Base-by-base conservation (phyloP, 37 sponge, comb jelly and placozoan genomes). In the Diacarnus erythraeanus region DNA sequence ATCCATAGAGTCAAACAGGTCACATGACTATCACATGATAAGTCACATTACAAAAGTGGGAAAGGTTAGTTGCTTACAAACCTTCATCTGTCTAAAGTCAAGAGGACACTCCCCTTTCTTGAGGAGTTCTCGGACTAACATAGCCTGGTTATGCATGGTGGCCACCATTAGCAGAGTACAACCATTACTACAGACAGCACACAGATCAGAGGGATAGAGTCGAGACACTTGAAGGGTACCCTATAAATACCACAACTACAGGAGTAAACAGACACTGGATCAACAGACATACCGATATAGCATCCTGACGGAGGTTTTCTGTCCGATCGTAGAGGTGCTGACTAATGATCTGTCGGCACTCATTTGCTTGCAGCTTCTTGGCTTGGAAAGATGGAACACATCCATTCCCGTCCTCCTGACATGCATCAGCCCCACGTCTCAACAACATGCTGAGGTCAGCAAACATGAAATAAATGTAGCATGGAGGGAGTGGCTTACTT, bases 161-260 rank as follows among this genome's bases (percentile, higher is more conserved):
- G 91, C 91, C 38, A 82, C 38, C 86, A 86, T 91, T 22, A 91
- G 59, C 38, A 91, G 79, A 20, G 91, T 91, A 42, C 59, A 68
- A 6, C 87, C 87, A 60, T 82, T 81, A 38, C 38, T 31, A 40
- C 47, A 77, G n/a, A 90, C 91, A 17, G 37, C 35, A 65, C 74
- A 71, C 30, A 79, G 21, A 47, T 90, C 91, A 66, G 86, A 76
- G 15, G 56, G 63, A 57, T 63, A 78, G 37, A 90, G 79, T 1
- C 23, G 22, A 57, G 39, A 23, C 26, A 82, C 77, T 5, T 69
- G 41, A 5, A 90, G 66, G 0, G 68, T 72, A 21, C 91, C 91
- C 86, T 86, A 25, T 29, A 34, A 38, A 25, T 47, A 47, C 51
- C 6, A 47, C 51, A 47, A 15, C 25, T 15, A 23, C 30, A 8